Base-by-base conservation (phyloP, 2,113 vertebrate species). In the Tetrax tetrax region DNA sequence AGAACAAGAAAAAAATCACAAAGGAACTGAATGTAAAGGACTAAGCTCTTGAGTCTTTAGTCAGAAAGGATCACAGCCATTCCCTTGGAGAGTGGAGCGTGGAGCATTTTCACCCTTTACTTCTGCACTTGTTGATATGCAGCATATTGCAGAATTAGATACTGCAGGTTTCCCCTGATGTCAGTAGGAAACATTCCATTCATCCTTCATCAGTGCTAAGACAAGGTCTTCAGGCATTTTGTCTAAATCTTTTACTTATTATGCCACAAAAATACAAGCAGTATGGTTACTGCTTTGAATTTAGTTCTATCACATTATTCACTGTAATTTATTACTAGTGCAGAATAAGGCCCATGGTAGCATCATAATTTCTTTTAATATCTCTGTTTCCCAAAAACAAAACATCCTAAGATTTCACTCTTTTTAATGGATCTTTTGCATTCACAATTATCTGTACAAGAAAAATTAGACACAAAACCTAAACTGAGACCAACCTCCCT, bases 101-200 rank as follows among this genome's bases (percentile, higher is more conserved):
- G 0, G 18, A 64, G 20, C 18, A 81, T 66, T 83, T 80, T 56
- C 23, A 69, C 7, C 7, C 28, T 86, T 69, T 64, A 9, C 6
- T 68, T 83, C 38, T 9, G 38, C 0, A 0, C 20, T 18, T 47
- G 10, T n/a, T 66, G 23, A 3, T 59, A 6, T 37, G 35, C 22
- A 71, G n/a, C 28, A 47, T 9, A 4, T 45, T 89, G 72, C 63
- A 93, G 68, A 89, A 77, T 31, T 45, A 75, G 21, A 53, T 23
- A 23, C 9, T 27, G 15, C 4, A 76, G 31, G 25, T 71, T 82
- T 85, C 22, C 13, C 3, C 14, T 51, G 56, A 51, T 56, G 22
- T 4, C 24, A n/a, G 1, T 8, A 70, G 27, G 28, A 89, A 78
- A 35, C 1, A 57, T 81, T 38, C 10, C 2, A 38, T 56, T 91